Conservation (phyloP, 2,113 vertebrate genomes). For the Myodes glareolus region DNA sequence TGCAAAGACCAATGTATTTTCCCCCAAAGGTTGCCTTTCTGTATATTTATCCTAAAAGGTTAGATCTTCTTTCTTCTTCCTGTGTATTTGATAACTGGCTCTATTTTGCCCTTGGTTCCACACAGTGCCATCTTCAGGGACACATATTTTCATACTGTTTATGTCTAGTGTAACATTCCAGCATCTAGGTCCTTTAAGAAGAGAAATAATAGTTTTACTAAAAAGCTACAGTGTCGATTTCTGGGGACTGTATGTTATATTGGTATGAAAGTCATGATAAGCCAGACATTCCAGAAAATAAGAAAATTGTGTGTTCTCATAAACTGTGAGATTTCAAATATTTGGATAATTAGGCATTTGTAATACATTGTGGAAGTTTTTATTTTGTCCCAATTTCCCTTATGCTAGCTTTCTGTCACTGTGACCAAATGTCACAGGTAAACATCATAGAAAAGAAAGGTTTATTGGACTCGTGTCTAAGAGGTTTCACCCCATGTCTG, state of each 20-base stretch:
- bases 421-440: not conserved
- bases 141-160: not conserved
- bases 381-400: not conserved
- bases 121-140: not conserved
- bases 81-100: not conserved
- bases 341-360: not conserved
- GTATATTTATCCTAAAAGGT: not conserved
- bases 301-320: not conserved
- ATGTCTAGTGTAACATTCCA: slow-evolving; percentile 14
- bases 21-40: not conserved
- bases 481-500: not conserved
- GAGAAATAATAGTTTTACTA: not conserved
- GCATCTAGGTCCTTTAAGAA: not conserved
- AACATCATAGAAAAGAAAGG: not conserved
- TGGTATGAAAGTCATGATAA: not conserved
- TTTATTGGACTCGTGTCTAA: not conserved
- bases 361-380: not conserved
- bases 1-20: not conserved
- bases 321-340: not conserved
- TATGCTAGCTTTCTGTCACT: not conserved
- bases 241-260: not conserved
- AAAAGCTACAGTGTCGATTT: not conserved
- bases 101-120: not conserved
- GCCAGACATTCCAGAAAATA: not conserved
- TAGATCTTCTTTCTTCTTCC: slow-evolving; percentile 17